These are phyloP conservation scores for Cyprinus carpio DNA, from an alignment of 2,113 vertebrate genomes.

Conservation along the genomic window DNA sequence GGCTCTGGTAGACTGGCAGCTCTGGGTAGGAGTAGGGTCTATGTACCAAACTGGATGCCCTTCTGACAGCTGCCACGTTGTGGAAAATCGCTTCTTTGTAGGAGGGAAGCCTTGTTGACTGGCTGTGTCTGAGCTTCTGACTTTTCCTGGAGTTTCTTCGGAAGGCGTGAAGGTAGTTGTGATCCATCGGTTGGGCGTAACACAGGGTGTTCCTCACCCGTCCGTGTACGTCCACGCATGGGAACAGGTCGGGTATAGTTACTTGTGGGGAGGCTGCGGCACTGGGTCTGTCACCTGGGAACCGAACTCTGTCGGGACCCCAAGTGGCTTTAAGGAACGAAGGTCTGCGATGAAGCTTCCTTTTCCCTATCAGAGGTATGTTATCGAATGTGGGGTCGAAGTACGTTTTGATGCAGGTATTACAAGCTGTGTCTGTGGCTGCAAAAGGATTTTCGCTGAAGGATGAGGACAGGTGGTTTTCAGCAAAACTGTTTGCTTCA, in stretches of 20 bases:
- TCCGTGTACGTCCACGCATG: slow-evolving; percentile 63
- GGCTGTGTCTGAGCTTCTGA: slow-evolving; percentile 73
- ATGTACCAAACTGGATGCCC: slow-evolving; percentile 72
- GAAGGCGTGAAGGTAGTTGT: slow-evolving; percentile 75
- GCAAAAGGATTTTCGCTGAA: slow-evolving; percentile 74
- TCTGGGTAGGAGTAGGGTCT: slow-evolving; percentile 79
- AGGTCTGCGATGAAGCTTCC: slow-evolving; percentile 75
- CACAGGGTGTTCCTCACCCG: slow-evolving; percentile 71
- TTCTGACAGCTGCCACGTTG: slow-evolving; percentile 62
- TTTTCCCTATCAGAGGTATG: slow-evolving; percentile 72
- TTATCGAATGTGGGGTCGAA: slow-evolving; percentile 70
- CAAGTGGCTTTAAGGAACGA: slow-evolving; percentile 79
- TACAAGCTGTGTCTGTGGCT: slow-evolving; percentile 73
- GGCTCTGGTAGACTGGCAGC: slow-evolving; percentile 76
- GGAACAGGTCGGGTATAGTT: slow-evolving; percentile 79
- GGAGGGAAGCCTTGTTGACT: slow-evolving; percentile 76
- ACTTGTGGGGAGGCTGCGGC: slow-evolving; percentile 58
- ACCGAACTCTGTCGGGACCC: slow-evolving; percentile 73
- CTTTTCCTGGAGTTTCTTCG: slow-evolving; percentile 67
- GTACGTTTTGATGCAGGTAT: slow-evolving; percentile 64
- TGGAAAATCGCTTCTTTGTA: slow-evolving; percentile 83
- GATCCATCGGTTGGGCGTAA: slow-evolving; percentile 69
- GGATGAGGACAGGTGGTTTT: slow-evolving; percentile 69
- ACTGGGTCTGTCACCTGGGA: slow-evolving; percentile 68
- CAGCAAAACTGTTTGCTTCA: slow-evolving; percentile 71